A percentile compares a stretch with the other conserved stretches of the same genome.
Evolutionary conservation across 2,113 vertebrate species (phyloP).

Genomic region (Hipposideros armiger): DNA sequence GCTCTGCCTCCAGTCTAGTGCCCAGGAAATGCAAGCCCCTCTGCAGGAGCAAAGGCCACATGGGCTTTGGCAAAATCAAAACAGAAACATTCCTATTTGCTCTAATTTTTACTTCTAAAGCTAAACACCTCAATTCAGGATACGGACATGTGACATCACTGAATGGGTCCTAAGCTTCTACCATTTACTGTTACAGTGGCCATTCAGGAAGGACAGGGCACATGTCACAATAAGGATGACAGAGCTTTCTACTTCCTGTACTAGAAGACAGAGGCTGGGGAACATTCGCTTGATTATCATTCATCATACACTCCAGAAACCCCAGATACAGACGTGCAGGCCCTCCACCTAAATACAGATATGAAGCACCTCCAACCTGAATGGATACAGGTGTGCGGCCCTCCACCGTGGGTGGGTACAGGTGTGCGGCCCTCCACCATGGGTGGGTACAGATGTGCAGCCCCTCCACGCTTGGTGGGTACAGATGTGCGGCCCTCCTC

Average conservation of each 20-base stretch:
- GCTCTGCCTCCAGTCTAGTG: fast-evolving
- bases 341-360: too few species aligned
- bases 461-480: too few species aligned
- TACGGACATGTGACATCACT: background rate
- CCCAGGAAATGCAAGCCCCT: background rate
- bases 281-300: fast-evolving
- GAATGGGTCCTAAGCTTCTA: background rate
- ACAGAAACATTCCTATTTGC: background rate
- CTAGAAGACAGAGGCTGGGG: background rate
- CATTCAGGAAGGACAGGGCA: background rate
- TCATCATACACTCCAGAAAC: background rate
- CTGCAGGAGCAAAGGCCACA: background rate
- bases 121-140: background rate
- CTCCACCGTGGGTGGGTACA: too few species aligned
- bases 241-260: background rate
- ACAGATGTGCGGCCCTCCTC: too few species aligned
- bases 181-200: background rate
- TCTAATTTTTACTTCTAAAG: background rate
- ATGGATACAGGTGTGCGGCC: too few species aligned
- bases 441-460: too few species aligned
- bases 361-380: too few species aligned
- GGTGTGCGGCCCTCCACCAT: too few species aligned
- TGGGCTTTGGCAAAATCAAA: background rate
- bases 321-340: background rate
- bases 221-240: too few species aligned